Percentiles rank a stretch among this genome's conserved stretches.
Conservation (phyloP, 2,797 vertebrate genomes). For the Myotis pilosus region DNA sequence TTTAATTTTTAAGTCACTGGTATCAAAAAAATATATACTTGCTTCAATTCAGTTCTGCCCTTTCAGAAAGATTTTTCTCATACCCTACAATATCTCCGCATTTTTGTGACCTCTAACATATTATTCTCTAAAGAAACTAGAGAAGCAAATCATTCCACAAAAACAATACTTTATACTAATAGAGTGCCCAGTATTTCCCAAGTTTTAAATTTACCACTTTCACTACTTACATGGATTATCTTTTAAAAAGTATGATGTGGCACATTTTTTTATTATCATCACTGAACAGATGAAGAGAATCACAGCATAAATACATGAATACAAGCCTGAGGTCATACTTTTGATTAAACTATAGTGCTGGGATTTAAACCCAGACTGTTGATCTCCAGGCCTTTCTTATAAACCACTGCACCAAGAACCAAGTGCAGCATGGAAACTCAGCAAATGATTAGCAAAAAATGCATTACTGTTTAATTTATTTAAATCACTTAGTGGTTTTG, state of each 20-base stretch:
- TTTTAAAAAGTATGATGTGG: neutral
- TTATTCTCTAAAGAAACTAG: neutral
- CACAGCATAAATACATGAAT: neutral
- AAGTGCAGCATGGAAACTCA: neutral
- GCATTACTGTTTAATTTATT: neutral
- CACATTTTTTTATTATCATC: neutral
- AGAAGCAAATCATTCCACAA: neutral
- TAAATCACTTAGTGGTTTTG: conserved; percentile 22
- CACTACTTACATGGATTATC: neutral
- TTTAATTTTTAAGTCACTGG: neutral
- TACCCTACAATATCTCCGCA: neutral
- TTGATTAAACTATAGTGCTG: neutral
- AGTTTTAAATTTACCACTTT: neutral
- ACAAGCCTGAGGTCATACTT: neutral
- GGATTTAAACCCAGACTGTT: neutral
- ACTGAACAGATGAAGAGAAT: neutral
- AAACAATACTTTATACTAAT: neutral
- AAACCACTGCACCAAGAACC: neutral
- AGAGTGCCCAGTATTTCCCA: neutral
- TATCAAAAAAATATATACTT: neutral
- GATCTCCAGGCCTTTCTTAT: neutral
- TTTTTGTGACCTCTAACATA: neutral
- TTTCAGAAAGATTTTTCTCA: neutral
- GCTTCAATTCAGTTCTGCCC: neutral
- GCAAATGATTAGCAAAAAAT: neutral